These are phyloP conservation scores for Salvator merianae DNA, from an alignment of 2,113 vertebrate species.

Conservation along the genomic window DNA sequence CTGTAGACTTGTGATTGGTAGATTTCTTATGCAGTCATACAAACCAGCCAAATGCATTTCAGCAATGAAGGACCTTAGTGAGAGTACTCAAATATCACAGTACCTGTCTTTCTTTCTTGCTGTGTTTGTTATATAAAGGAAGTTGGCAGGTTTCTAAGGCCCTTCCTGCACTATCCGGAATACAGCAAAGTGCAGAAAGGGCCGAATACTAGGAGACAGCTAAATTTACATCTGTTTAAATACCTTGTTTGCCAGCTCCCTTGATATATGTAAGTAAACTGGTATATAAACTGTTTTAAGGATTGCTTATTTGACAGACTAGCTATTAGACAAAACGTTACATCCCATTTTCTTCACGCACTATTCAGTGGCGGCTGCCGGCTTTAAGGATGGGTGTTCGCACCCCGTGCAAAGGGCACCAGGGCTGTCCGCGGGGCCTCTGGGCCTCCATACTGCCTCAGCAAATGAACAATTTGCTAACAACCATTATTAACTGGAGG, in stretches of 20 bases:
- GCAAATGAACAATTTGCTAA: constrained; percentile 61
- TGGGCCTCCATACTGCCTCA: too few relatives aligned
- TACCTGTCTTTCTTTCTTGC: neutral
- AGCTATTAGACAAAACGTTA: constrained; percentile 31
- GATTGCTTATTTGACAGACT: constrained; percentile 38
- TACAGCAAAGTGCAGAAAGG: too few relatives aligned
- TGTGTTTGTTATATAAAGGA: constrained; percentile 38
- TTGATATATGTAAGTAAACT: constrained; percentile 39
- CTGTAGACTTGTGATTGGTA: too few relatives aligned
- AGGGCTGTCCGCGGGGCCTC: too few relatives aligned
- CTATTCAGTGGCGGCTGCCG: too few relatives aligned
- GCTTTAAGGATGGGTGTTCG: too few relatives aligned
- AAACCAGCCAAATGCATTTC: too few relatives aligned
- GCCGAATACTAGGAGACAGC: neutral
- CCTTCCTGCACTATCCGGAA: too few relatives aligned
- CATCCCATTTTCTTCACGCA: constrained; percentile 44
- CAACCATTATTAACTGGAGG: constrained; percentile 65
- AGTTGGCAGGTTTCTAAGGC: constrained; percentile 26
- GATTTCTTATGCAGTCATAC: too few relatives aligned
- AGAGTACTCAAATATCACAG: constrained; percentile 3
- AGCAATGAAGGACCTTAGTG: neutral
- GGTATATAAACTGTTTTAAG: constrained; percentile 37
- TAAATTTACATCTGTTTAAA: constrained; percentile 55
- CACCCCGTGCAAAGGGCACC: constrained; percentile 10
- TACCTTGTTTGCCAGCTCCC: constrained; percentile 17